Evolutionary conservation across 2,888 invertebrate species (phyloP).

Genomic region (Pedicia rivosa): DNA sequence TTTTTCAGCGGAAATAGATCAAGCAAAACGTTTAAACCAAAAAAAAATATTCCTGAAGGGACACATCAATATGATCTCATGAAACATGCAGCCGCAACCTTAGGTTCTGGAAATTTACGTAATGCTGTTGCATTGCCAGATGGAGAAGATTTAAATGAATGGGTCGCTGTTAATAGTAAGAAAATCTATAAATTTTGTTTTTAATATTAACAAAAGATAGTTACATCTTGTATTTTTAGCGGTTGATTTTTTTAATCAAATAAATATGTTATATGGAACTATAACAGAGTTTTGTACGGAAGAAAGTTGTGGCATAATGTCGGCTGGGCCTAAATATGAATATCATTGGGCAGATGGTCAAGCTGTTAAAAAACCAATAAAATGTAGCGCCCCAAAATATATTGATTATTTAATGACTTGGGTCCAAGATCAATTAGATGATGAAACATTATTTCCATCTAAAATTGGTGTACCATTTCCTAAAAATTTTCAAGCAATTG

Average conservation of each 20-base stretch:
- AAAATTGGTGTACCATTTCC: constrained; percentile 99
- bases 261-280: constrained; percentile 98
- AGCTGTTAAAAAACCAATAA: constrained; percentile 95
- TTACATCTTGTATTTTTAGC: constrained; percentile 41
- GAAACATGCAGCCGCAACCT: constrained; percentile 97
- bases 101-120: constrained; percentile 92
- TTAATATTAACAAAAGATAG: neutral
- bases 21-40: constrained; percentile 96
- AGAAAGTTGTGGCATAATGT: constrained; percentile 95
- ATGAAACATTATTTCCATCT: constrained; percentile 94
- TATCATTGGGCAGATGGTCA: constrained; percentile 99
- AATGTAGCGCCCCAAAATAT: constrained; percentile 97
- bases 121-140: constrained; percentile 94
- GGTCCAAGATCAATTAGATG: constrained; percentile 98
- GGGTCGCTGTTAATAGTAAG: constrained; percentile 99
- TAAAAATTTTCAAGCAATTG: constrained; percentile 90
- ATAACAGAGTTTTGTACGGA: constrained; percentile 99
- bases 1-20: constrained; percentile 42
- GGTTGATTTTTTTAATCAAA: constrained; percentile 99
- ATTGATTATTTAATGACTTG: constrained; percentile 99
- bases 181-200: constrained; percentile 15
- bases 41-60: constrained; percentile 97
- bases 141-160: constrained; percentile 98
- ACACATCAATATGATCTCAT: constrained; percentile 98
- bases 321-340: constrained; percentile 97